Evolutionary conservation across 2,888 invertebrate species (phyloP), one percentile per base, ranked within the genome.

Genomic region (Anoplius nigerrimus): DNA sequence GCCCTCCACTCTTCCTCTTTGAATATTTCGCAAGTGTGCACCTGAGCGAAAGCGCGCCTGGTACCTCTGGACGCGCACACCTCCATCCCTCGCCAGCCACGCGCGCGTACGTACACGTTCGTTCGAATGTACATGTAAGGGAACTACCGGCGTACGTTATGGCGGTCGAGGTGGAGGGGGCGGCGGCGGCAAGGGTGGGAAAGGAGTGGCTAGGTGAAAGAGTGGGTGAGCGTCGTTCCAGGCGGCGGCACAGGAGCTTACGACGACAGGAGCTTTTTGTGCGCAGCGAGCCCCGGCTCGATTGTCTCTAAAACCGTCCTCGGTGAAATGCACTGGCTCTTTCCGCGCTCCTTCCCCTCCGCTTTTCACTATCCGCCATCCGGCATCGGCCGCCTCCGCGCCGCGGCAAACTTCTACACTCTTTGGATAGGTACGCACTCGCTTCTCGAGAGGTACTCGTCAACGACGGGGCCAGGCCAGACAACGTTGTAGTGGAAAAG

Each of bases 231-330:
- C n/a, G 20, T 52, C 52, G 52, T 52, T 52, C 22, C 22, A 22
- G 52, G 22, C 52, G 54, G 52, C 66, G 66, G 65, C 59, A 67
- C 66, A 55, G 66, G 58, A 52, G 72, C 68, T 71, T 71, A 74
- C 67, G 61, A 62, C 67, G 56, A 43, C 61, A 65, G 64, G 43
- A 56, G 24, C 67, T 74, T 62, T 69, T 63, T 72, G 60, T 48
- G 61, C 55, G 65, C 42, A 53, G 46, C 63, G 52, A 59, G 58
- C 68, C 43, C 48, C 52, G 56, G 62, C 73, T 72, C 72, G 76
- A 79, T 80, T 80, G 80, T 79, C 72, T 68, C 52, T 62, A 71
- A 76, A 76, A 70, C 70, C 69, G 62, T 76, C 71, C 71, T 67
- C 65, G 67, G 46, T 60, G 45, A 75, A 76, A 76, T 62, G 73